Base-by-base conservation (phyloP, 2,113 vertebrate species). In the Callithrix jacchus region DNA sequence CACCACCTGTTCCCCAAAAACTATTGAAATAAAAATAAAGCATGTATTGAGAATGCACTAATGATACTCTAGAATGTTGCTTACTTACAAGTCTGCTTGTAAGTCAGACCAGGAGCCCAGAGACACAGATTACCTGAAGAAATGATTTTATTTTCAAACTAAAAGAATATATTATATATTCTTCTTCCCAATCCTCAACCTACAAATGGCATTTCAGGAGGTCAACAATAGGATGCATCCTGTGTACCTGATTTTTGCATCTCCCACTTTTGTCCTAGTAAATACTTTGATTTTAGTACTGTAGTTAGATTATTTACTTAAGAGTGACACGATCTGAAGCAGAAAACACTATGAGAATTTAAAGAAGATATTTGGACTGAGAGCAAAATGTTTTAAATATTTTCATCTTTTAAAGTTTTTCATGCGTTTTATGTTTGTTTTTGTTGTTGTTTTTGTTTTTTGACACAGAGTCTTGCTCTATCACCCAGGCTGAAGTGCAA, bases 261-360 rank as follows among this genome's bases (percentile, higher is more conserved):
- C 54, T 84, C 11, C 49, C 70, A 85, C 4, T 42, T 74, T 6
- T 87, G 21, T 54, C n/a, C 70, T 64, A 37, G 49, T 77, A 52
- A 89, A 93, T 77, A 74, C 52, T 58, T 9, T 58, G 45, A 80
- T 93, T 87, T 83, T 61, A 66, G 54, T 32, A 66, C 54, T 58
- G 54, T 54, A 81, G 42, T 52, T 81, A 71, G 45, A 93, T 91
- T n/a, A 94, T 74, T 84, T 91, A 68, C 56, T 88, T 87, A 47
- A n/a, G 40, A 90, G 52, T 74, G 40, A 54, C 37, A 92, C 17
- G 52, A 58, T 23, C 25, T 68, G 35, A 20, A 68, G 42, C 71
- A 40, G 10, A 58, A 96, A 93, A 73, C 35, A 56, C 23, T 40
- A 61, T 30, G 7, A 73, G 66, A 94, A 64, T 80, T 88, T 61